These are phyloP conservation scores for Okapia johnstoni DNA, from an alignment of 2,113 vertebrate genomes.

Conservation along the genomic window DNA sequence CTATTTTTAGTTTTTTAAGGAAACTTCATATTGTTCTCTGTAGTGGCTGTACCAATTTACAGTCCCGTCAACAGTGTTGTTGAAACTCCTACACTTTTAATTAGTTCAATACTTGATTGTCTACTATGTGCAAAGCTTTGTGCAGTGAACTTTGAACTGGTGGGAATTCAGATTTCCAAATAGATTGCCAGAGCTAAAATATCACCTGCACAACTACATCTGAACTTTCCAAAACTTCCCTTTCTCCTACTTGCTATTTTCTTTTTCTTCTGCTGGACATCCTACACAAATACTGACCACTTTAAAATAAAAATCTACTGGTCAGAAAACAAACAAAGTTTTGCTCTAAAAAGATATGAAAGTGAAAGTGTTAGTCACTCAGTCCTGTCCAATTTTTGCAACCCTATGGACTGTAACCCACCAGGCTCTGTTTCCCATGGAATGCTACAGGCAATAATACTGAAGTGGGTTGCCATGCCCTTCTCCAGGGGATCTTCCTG, in stretches of 20 bases:
- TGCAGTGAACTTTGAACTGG: not conserved
- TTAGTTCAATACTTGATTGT: not conserved
- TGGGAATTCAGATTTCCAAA: not conserved
- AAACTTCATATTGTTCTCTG: not conserved
- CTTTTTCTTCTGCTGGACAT: not conserved
- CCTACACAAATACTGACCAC: not conserved
- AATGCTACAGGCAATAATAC: not conserved
- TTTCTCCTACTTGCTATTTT: not conserved
- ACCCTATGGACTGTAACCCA: not conserved
- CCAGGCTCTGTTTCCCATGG: not conserved
- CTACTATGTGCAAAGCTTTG: not conserved
- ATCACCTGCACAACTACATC: not conserved
- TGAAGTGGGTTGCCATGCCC: not conserved
- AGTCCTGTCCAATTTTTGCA: not conserved
- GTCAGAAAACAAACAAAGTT: not conserved
- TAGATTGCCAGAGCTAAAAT: fast-evolving
- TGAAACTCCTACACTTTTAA: not conserved
- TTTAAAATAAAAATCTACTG: not conserved
- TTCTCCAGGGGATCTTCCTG: not conserved
- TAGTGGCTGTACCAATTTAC: not conserved
- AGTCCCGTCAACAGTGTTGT: not conserved
- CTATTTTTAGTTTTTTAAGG: not conserved
- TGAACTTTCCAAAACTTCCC: not conserved
- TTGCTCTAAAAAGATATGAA: not conserved
- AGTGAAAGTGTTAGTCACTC: not conserved